Percentiles rank a stretch among this genome's conserved stretches.
Evolutionary conservation across 1,140 invertebrate species (phyloP).

Genomic region (Euura saliciscinereae): DNA sequence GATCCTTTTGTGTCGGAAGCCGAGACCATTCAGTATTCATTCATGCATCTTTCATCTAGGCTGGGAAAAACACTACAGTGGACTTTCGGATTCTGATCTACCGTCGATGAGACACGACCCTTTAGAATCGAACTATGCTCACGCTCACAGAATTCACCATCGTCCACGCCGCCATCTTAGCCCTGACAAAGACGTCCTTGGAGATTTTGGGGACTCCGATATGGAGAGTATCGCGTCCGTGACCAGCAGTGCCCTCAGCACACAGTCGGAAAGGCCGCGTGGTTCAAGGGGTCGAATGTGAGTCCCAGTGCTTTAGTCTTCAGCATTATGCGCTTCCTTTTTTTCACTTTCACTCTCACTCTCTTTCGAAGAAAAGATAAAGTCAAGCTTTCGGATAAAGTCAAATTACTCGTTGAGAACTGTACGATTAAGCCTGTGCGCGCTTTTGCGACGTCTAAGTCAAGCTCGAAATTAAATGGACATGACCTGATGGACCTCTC

Average conservation of each 20-base stretch:
- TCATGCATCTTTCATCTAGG: constrained; percentile 48
- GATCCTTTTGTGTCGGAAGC: neutral
- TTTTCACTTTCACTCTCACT: neutral
- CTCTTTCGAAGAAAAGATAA: neutral
- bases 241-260: constrained; percentile 90
- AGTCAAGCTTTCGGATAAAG: too few species aligned
- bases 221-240: constrained; percentile 87
- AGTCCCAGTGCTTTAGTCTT: constrained; percentile 38
- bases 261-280: constrained; percentile 85
- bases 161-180: constrained; percentile 64
- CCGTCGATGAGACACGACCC: constrained; percentile 58
- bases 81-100: constrained; percentile 82
- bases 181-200: constrained; percentile 73
- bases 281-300: constrained; percentile 75
- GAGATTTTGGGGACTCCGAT: constrained; percentile 81
- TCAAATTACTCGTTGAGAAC: too few species aligned
- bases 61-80: constrained; percentile 80
- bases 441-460: neutral
- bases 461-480: neutral
- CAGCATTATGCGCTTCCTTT: too few species aligned
- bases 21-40: neutral
- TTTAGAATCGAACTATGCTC: constrained; percentile 56
- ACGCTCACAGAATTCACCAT: constrained; percentile 60
- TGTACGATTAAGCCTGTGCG: too few species aligned
- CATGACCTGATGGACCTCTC: neutral